Conservation (phyloP, 2,797 vertebrate species). For the Enteromius treurensis region DNA sequence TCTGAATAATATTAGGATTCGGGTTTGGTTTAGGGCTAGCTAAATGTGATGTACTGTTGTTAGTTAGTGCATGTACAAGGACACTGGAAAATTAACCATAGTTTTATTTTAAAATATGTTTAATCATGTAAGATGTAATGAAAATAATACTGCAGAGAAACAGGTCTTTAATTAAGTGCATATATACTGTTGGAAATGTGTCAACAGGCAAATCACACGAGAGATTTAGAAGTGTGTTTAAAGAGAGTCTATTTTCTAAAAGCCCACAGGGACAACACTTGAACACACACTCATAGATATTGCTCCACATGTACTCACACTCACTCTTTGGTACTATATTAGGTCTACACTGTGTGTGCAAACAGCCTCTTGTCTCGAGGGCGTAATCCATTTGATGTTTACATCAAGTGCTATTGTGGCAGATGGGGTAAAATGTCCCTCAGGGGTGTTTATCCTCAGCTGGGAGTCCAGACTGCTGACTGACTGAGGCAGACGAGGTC, state of each 20-base stretch:
- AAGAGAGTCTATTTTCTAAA: constrained; percentile 23
- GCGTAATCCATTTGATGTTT: constrained; percentile 50
- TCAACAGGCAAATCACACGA: constrained; percentile 8
- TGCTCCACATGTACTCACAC: constrained; percentile 20
- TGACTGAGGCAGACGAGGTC: constrained; percentile 56
- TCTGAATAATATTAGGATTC: neutral
- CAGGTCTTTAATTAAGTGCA: neutral
- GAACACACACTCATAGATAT: constrained; percentile 16
- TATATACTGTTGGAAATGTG: neutral
- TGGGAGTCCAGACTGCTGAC: constrained; percentile 48
- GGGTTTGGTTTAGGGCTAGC: neutral
- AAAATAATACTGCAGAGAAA: neutral
- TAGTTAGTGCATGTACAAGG: neutral
- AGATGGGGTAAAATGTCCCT: constrained; percentile 45
- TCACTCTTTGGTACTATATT: constrained; percentile 56
- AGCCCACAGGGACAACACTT: constrained; percentile 23
- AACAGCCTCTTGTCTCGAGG: constrained; percentile 34
- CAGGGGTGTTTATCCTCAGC: constrained; percentile 25
- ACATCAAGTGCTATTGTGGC: constrained; percentile 34
- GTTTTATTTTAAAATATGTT: too few species aligned
- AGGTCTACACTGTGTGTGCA: constrained; percentile 45
- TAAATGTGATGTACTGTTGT: neutral
- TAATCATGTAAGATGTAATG: neutral
- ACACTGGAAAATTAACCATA: too few species aligned
- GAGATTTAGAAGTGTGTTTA: neutral